Percentiles rank a stretch among this genome's conserved stretches.
These are phyloP conservation scores for Coluber constrictor DNA, from an alignment of 2,797 vertebrate species.

Conservation along the genomic window DNA sequence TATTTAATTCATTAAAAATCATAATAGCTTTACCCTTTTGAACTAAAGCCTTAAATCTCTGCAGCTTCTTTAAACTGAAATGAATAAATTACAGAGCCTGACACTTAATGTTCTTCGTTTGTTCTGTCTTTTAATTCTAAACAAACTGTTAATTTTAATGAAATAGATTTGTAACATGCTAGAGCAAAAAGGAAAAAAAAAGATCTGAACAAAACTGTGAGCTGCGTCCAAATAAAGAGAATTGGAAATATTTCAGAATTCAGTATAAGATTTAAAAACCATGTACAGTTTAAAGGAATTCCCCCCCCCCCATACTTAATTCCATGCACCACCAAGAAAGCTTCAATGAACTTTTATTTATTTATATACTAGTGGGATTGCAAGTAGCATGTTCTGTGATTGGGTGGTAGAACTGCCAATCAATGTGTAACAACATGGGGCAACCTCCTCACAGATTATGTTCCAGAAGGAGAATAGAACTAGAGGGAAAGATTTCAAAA, in stretches of 20 bases:
- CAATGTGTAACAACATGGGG: not conserved
- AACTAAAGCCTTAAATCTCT: constrained; percentile 36
- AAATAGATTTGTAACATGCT: constrained; percentile 61
- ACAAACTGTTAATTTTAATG: constrained; percentile 45
- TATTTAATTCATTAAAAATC: constrained; percentile 22
- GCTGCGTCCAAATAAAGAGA: constrained; percentile 56
- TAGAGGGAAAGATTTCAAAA: not conserved
- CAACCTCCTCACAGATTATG: not conserved
- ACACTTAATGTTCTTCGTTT: constrained; percentile 47
- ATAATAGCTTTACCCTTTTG: not conserved
- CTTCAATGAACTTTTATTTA: not conserved
- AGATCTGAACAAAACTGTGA: constrained; percentile 38
- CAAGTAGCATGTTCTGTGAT: not conserved
- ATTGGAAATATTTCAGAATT: constrained; percentile 50
- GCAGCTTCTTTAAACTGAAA: constrained; percentile 54
- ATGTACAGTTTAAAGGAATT: constrained; percentile 47
- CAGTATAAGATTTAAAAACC: constrained; percentile 45
- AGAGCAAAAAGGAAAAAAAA: constrained; percentile 26
- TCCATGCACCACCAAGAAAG: constrained; percentile 49
- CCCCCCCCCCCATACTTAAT: constrained; percentile 58
- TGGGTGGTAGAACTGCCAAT: not conserved
- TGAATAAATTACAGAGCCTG: constrained; percentile 38
- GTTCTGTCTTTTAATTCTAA: constrained; percentile 53
- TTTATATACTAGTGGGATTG: fast-evolving
- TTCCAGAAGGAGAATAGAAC: not conserved